Evolutionary conservation across 2,888 invertebrate species (phyloP), one percentile per base, ranked within the genome.

Genomic region (Folsomia manolachei): DNA sequence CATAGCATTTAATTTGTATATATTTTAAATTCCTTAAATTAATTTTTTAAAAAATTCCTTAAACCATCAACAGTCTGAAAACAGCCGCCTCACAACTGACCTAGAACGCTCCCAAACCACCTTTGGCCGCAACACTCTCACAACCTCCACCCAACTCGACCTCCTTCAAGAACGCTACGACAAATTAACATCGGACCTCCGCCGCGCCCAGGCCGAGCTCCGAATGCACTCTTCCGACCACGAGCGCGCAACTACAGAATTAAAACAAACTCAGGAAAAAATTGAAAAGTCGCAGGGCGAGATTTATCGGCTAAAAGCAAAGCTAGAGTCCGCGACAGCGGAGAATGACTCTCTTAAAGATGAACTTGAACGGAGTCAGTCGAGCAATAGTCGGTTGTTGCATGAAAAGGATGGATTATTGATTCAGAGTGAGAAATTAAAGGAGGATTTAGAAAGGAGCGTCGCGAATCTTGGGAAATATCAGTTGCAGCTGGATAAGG

Each of bases 211-310:
- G 82, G 95, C 95, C 9, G 95, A 95, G 83, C 86, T 95, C 72
- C 88, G 95, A 83, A 75, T 75, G 74, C 73, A 73, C 25, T 72
- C 75, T 26, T 91, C 94, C 62, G 95, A 95, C 83, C 93, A 92
- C 79, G 95, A 95, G 82, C 88, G 95, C 82, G 91, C 93, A 63
- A 88, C 92, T 74, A 88, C 90, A 39, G 94, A 95, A 83, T 91
- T 93, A 0, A 89, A 92, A 64, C 91, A 90, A 19, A 86, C 95
- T 72, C 95, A 95, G 83, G 95, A 95, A 82, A 95, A 95, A 86
- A 85, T 95, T 76, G 95, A 95, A 84, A 94, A 95, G 86, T 93
- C 94, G 71, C 95, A 95, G 85, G 95, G 95, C 75, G 95, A 96
- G 85, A 94, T 96, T 52, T 95, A 95, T 83, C 90, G 95, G 84